phyloP scores from a whole-genome alignment of 1,140 invertebrate species.

The Aphaenogaster floridana region DNA sequence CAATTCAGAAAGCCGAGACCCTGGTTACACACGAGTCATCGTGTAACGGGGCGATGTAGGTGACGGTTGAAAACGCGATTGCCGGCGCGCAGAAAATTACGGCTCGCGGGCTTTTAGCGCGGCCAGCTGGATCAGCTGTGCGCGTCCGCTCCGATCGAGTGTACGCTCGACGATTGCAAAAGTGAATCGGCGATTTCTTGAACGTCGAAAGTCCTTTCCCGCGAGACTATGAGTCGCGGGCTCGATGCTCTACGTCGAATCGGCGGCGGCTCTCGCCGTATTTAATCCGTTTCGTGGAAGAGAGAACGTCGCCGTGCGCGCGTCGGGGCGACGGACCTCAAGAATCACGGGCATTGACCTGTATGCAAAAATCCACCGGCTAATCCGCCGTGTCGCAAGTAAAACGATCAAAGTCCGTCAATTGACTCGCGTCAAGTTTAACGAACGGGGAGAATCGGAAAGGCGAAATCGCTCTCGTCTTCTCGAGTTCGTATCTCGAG shows the following conservation, averaged over 20 bases:
- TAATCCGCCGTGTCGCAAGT: neutral
- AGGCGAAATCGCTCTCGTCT: neutral
- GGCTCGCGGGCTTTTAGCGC: neutral
- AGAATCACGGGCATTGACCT: slow-evolving; percentile 68
- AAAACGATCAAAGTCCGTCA: slow-evolving; percentile 6
- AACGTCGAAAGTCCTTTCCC: slow-evolving; percentile 74
- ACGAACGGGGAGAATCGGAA: neutral
- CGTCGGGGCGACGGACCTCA: neutral
- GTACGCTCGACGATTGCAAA: slow-evolving; percentile 74
- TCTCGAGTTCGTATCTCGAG: neutral
- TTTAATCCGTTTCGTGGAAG: slow-evolving; percentile 46
- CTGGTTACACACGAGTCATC: slow-evolving; percentile 8
- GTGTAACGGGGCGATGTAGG: neutral
- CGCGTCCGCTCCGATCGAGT: slow-evolving; percentile 37
- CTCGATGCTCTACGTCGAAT: slow-evolving; percentile 12
- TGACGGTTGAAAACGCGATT: slow-evolving; percentile 9
- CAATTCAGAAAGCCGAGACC: slow-evolving; percentile 45
- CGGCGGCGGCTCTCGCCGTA: slow-evolving; percentile 39
- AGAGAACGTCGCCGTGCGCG: slow-evolving; percentile 40
- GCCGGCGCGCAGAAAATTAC: slow-evolving; percentile 51
- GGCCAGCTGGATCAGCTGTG: slow-evolving; percentile 65
- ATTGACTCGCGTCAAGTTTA: neutral
- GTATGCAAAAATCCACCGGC: slow-evolving; percentile 25
- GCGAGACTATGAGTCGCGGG: slow-evolving; percentile 48
- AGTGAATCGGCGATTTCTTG: slow-evolving; percentile 77